Percentiles rank a stretch among this genome's conserved stretches.
Evolutionary conservation across 2,113 vertebrate species (phyloP).

Genomic region (Procavia capensis): DNA sequence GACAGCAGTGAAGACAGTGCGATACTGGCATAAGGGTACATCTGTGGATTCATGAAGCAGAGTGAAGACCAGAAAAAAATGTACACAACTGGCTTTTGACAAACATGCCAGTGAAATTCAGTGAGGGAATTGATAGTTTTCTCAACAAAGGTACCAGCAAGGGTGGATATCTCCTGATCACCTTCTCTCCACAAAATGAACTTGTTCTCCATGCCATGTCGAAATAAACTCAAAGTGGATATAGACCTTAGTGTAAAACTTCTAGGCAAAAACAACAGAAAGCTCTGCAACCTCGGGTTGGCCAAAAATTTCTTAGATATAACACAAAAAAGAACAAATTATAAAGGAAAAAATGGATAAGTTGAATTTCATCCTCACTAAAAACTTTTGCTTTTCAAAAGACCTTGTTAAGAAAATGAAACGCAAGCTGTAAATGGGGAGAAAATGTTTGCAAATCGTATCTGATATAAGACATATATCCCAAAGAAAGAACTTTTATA

Average conservation of each 20-base stretch:
- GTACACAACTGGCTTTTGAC: background rate
- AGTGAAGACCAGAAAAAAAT: background rate
- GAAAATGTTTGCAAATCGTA: background rate
- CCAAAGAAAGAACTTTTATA: background rate
- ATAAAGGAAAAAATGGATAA: background rate
- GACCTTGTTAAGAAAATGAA: no score
- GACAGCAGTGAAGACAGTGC: background rate
- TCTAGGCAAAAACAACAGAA: background rate
- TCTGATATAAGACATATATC: background rate
- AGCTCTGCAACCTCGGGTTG: background rate
- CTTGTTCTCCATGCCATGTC: background rate
- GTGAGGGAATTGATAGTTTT: background rate
- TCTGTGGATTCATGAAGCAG: background rate
- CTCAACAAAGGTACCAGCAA: background rate
- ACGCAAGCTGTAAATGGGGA: no score
- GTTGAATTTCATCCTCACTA: background rate
- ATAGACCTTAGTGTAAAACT: background rate
- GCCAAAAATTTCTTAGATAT: background rate
- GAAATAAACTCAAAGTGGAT: no score
- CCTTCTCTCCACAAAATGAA: background rate
- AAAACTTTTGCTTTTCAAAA: background rate
- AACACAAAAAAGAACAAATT: background rate
- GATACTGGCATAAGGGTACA: background rate
- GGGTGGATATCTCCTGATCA: rapidly evolving
- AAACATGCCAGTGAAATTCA: background rate